Evolutionary conservation across 1,140 invertebrate species (phyloP), one percentile per base, ranked within the genome.

Genomic region (Cyrtorhinus lividipennis): DNA sequence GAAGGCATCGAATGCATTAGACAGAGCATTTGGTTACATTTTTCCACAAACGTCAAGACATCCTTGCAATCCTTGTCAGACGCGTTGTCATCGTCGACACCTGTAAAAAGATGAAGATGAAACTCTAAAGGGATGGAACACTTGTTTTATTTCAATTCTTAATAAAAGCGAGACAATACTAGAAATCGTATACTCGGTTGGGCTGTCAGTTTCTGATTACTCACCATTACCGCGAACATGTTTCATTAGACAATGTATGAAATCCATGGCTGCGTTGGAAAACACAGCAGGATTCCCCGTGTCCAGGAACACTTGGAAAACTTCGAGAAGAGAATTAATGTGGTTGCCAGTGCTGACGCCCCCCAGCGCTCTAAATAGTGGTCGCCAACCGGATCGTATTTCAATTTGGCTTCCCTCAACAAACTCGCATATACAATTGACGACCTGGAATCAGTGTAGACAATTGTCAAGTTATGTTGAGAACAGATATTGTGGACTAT

Each of bases 1-100:
- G 90, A 90, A 18, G 91, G 91, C 91, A 96, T 95, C 69, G 85
- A 84, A 73, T 90, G 92, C 90, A 95, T 95, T 67, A 89, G 88
- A 1, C 86, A 83, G 25, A 96, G 75, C 64, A 95, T 94, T 63
- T 84, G 82, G 65, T 85, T 87, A 71, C 90, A 94, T 66, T 83
- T 87, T 68, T 90, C 80, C 15, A 95, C 75, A 68, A 93, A 90
- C 65, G 87, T 87, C 1, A 96, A 72, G 2, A 90, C 89, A 68
- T 92, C 89, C 46, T 88, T 79, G 68, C 89, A 89, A 64, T 94
- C 80, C 0, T 25, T 44, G 38, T 65, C 64, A 65, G 72, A n/a
- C n/a, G 56, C 53, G n/a, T 48, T 46, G 20, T 75, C 73, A 57
- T 79, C 78, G 12, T 65, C 60, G 22, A 66, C 66, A 30, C 66